These are phyloP conservation scores for Anser brachyrhynchus DNA, from an alignment of 2,113 vertebrate genomes.

Conservation along the genomic window DNA sequence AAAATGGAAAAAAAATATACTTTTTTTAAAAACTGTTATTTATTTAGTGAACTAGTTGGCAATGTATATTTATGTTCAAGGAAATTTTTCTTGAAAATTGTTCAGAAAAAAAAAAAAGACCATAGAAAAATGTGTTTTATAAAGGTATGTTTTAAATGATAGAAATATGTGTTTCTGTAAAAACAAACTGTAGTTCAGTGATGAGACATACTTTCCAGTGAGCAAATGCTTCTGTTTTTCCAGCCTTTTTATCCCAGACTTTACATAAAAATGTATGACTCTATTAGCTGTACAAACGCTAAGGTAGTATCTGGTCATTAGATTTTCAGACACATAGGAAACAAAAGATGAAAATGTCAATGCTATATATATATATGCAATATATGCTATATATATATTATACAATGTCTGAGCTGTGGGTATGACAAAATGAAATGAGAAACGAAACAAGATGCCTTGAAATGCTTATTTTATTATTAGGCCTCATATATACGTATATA, in stretches of 20 bases:
- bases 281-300: background rate
- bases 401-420: background rate
- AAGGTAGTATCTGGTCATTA: background rate
- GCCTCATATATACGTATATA: background rate
- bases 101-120: background rate
- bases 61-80: background rate
- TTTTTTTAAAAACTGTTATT: too few relatives aligned
- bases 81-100: background rate
- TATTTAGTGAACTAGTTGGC: too few relatives aligned
- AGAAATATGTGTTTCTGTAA: rapidly evolving
- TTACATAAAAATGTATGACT: background rate
- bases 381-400: background rate
- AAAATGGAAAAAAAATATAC: background rate
- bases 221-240: background rate
- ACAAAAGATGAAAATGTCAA: background rate
- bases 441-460: background rate
- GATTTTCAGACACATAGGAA: background rate
- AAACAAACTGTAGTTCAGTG: background rate
- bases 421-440: background rate
- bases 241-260: background rate
- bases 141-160: background rate
- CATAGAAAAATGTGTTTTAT: background rate
- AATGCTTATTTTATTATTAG: constrained; percentile 13
- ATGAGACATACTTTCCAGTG: background rate
- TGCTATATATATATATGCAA: background rate